These are phyloP conservation scores for Physella acuta DNA, from an alignment of 1,140 invertebrate genomes.

Conservation along the genomic window DNA sequence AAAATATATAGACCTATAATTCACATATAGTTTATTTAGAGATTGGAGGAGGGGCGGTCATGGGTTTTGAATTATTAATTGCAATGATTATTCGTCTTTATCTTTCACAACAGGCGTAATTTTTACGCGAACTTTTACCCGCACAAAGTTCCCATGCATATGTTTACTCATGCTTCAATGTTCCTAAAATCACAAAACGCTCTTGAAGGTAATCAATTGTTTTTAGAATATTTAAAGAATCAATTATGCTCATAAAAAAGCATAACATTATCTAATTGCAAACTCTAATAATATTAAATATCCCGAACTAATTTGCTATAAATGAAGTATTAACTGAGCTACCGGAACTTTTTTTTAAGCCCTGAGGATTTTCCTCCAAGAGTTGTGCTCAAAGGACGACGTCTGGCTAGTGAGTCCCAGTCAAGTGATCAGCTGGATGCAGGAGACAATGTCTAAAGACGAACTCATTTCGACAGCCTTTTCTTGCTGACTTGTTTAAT, in stretches of 20 bases:
- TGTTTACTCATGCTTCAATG: not conserved
- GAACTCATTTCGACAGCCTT: not conserved
- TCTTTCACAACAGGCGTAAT: not conserved
- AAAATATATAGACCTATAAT: not conserved
- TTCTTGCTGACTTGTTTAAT: not conserved
- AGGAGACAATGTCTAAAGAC: not conserved
- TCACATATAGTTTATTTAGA: not conserved
- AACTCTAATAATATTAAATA: no score
- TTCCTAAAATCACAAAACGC: not conserved
- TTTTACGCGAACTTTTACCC: not conserved
- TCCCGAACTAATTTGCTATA: no score
- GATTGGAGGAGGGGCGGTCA: no score
- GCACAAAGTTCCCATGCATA: not conserved
- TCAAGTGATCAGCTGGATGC: slow-evolving; percentile 5
- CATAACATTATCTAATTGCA: no score
- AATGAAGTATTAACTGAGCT: no score
- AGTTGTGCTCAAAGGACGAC: not conserved
- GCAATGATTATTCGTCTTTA: no score
- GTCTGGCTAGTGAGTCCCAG: slow-evolving; percentile 1
- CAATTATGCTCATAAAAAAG: no score
- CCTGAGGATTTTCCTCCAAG: slow-evolving; percentile 4
- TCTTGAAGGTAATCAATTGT: not conserved
- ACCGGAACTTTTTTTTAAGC: not conserved
- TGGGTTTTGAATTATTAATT: no score
- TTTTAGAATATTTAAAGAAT: not conserved